A percentile compares a stretch with the other conserved stretches of the same genome.
Evolutionary conservation across 2,113 vertebrate genomes (phyloP).

Genomic region (Salminus brasiliensis): DNA sequence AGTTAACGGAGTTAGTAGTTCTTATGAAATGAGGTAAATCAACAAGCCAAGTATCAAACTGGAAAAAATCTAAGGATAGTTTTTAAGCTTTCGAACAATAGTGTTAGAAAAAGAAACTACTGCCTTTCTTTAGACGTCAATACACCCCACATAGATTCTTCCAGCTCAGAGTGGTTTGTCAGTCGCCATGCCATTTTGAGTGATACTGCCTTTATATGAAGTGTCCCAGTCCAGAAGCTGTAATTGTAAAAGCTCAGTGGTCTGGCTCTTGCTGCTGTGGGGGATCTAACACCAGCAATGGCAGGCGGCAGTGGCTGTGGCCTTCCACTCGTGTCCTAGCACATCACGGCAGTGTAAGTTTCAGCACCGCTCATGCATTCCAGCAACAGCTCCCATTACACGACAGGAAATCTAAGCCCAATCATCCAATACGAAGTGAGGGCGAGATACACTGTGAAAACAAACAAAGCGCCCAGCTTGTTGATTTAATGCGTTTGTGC

Average conservation of each 20-base stretch:
- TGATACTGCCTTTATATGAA: not conserved
- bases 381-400: constrained; percentile 62
- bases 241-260: no score
- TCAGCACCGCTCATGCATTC: constrained; percentile 54
- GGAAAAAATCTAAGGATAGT: no score
- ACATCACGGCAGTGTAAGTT: constrained; percentile 17
- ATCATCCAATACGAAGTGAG: constrained; percentile 70
- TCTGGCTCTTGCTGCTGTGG: not conserved
- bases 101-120: no score
- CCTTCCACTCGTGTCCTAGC: not conserved
- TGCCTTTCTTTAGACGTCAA: no score
- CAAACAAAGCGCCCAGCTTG: constrained; percentile 69
- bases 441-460: constrained; percentile 70
- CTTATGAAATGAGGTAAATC: no score
- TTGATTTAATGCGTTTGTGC: constrained; percentile 67
- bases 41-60: no score
- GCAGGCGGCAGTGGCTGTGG: not conserved
- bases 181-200: no score
- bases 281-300: not conserved
- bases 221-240: not conserved
- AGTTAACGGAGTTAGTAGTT: no score
- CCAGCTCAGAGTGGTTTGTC: no score
- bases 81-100: no score
- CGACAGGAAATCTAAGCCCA: constrained; percentile 69
- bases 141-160: no score